These are phyloP conservation scores for Erebia aethiops DNA, from an alignment of 2,888 invertebrate species.

Conservation along the genomic window DNA sequence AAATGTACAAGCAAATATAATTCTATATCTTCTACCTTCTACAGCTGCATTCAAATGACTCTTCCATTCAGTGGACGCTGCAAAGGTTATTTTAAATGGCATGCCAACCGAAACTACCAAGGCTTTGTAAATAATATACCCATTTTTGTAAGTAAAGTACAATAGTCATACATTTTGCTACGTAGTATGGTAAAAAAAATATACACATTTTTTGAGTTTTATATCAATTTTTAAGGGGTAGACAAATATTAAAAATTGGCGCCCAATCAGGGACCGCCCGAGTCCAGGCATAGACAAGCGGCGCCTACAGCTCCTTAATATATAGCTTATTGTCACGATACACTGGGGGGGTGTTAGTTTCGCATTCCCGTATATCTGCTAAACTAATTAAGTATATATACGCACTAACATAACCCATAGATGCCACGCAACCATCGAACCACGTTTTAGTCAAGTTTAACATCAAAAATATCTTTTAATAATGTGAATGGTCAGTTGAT, in stretches of 20 bases:
- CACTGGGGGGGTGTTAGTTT: slow-evolving; percentile 72
- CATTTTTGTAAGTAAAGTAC: slow-evolving; percentile 3
- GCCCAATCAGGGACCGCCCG: slow-evolving; percentile 16
- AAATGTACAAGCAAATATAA: slow-evolving; percentile 19
- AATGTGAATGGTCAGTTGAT: no score
- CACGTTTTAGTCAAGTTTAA: slow-evolving; percentile 24
- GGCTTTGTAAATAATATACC: neutral
- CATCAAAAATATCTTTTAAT: neutral
- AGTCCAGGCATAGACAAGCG: slow-evolving; percentile 61
- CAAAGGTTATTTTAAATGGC: slow-evolving; percentile 22
- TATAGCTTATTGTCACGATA: slow-evolving; percentile 77
- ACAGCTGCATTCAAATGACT: slow-evolving; percentile 25
- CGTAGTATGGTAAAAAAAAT: neutral
- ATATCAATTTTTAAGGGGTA: neutral
- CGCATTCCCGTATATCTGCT: slow-evolving; percentile 69
- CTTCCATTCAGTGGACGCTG: slow-evolving; percentile 15
- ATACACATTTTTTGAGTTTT: neutral
- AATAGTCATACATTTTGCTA: neutral
- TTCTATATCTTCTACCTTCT: slow-evolving; percentile 13
- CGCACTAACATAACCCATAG: slow-evolving; percentile 29
- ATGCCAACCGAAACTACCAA: slow-evolving; percentile 7
- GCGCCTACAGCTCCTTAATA: slow-evolving; percentile 66
- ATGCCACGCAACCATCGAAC: slow-evolving; percentile 29
- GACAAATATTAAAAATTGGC: slow-evolving; percentile 9
- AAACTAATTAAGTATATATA: slow-evolving; percentile 48